Conservation (phyloP, 2,113 vertebrate species). For the Puffinus mauretanicus region DNA sequence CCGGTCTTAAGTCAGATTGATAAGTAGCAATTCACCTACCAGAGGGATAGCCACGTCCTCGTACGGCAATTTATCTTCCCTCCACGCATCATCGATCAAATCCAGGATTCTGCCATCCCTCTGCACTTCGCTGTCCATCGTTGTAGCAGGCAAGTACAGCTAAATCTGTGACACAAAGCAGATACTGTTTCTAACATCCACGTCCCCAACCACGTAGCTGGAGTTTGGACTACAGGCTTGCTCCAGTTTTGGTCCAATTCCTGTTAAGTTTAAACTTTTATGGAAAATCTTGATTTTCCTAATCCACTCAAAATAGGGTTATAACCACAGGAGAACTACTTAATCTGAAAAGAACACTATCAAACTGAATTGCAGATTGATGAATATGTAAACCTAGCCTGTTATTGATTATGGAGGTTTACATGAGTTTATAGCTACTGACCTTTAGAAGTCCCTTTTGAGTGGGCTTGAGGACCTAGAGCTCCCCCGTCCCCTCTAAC, state of each 20-base stretch:
- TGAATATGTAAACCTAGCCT: neutral
- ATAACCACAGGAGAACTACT: neutral
- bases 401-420: neutral
- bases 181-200: neutral
- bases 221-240: rapidly evolving
- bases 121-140: constrained; percentile 96
- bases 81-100: constrained; percentile 95
- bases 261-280: neutral
- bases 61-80: constrained; percentile 92
- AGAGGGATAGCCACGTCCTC: constrained; percentile 96
- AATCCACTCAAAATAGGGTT: neutral
- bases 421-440: neutral
- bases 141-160: neutral
- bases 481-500: neutral
- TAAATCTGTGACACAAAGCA: constrained; percentile 27
- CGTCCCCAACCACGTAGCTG: neutral
- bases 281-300: neutral
- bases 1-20: neutral
- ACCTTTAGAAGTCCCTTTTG: neutral
- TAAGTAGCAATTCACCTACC: constrained; percentile 73
- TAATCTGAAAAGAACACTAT: neutral
- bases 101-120: constrained; percentile 95
- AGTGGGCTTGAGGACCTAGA: too few species aligned
- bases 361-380: neutral
- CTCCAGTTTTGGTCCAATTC: neutral